These are phyloP conservation scores for roundworm (Caenorhabditis elegans) DNA, from an alignment of 1,140 invertebrate species.

Conservation along the genomic window DNA sequence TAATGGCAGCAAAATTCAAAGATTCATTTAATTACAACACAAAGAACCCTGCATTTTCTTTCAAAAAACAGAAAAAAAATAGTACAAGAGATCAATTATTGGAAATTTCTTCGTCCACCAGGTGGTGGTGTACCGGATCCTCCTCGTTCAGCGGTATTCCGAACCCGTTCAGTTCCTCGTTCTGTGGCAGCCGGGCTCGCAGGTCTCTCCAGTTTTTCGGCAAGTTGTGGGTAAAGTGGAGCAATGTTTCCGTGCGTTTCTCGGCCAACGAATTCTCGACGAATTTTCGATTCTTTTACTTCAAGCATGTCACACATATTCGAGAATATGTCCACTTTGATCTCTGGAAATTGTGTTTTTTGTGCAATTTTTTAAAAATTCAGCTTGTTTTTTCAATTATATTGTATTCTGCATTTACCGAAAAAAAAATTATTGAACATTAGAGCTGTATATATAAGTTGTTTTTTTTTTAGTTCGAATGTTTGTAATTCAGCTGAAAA, in stretches of 20 bases:
- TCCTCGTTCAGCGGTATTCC: background rate
- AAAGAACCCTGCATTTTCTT: no score
- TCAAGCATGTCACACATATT: background rate
- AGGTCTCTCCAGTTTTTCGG: background rate
- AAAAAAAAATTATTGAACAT: no score
- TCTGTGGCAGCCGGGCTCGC: background rate
- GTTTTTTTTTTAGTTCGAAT: no score
- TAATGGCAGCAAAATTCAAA: no score
- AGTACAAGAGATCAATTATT: background rate
- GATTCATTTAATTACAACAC: no score
- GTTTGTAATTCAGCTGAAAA: no score
- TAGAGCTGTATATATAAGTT: no score
- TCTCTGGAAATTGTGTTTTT: background rate
- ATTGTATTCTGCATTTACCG: no score
- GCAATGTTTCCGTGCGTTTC: background rate
- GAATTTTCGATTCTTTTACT: background rate
- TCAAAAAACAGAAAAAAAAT: background rate
- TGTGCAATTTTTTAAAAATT: no score
- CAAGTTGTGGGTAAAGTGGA: background rate
- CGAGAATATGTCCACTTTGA: background rate
- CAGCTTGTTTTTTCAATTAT: no score
- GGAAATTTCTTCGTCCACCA: background rate
- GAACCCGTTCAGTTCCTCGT: background rate
- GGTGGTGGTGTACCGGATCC: constrained; percentile 1
- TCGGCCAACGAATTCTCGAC: constrained; percentile 9